Conservation (phyloP, 2,113 vertebrate genomes). For the Cryptomyrus ogoouensis region DNA sequence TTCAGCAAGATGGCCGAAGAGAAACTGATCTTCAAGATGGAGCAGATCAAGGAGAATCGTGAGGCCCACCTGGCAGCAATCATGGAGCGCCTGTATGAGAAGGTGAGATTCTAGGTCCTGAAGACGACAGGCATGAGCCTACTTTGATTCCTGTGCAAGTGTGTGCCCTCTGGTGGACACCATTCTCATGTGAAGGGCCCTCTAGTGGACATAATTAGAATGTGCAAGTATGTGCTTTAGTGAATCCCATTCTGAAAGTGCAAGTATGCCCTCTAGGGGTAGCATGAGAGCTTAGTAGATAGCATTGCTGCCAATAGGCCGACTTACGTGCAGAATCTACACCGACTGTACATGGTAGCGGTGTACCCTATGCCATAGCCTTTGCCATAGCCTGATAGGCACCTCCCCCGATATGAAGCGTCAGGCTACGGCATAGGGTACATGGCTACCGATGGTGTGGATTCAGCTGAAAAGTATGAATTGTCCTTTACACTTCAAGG, state of each 20-base stretch:
- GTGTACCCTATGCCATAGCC: not conserved
- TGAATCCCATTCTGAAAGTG: not conserved
- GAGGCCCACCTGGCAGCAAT: slow-evolving; percentile 86
- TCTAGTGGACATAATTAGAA: not conserved
- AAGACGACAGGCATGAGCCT: not conserved
- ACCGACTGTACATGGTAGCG: not conserved
- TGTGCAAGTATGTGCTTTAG: not conserved
- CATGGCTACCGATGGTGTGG: not conserved
- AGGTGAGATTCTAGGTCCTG: slow-evolving; percentile 57
- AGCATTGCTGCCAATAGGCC: not conserved
- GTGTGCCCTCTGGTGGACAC: not conserved
- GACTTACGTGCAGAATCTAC: not conserved
- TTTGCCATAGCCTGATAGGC: not conserved
- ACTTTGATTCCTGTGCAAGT: not conserved
- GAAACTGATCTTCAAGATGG: slow-evolving; percentile 87
- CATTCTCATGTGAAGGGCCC: not conserved
- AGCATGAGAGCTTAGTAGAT: not conserved
- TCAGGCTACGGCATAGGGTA: not conserved
- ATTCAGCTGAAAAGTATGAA: not conserved
- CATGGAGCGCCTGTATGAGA: slow-evolving; percentile 89
- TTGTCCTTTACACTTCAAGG: not conserved
- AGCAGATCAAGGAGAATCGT: slow-evolving; percentile 92
- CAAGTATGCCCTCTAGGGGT: not conserved
- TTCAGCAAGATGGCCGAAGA: slow-evolving; percentile 96
- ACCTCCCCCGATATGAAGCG: not conserved